Evolutionary conservation across 1,140 invertebrate genomes (phyloP).

Genomic region (Anoplophora glabripennis): DNA sequence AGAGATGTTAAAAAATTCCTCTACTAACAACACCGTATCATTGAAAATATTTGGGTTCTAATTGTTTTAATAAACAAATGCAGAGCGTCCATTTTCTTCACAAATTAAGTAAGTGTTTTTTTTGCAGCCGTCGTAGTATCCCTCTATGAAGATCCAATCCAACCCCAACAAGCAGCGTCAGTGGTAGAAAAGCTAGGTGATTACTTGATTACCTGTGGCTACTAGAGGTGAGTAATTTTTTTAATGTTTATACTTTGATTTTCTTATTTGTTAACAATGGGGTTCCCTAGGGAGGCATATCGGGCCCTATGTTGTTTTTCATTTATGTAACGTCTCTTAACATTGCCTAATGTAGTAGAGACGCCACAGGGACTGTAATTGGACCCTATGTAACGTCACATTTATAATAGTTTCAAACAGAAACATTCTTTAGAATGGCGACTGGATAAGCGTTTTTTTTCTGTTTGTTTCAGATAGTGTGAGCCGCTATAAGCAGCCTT

Average conservation of each 20-base stretch:
- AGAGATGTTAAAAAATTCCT: too few relatives aligned
- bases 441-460: slow-evolving; percentile 9
- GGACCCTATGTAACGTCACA: too few relatives aligned
- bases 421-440: not conserved
- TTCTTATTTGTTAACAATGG: not conserved
- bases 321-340: not conserved
- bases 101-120: not conserved
- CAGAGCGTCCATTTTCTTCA: not conserved
- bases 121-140: slow-evolving; percentile 83
- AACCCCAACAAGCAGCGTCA: slow-evolving; percentile 90
- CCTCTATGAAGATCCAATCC: slow-evolving; percentile 90
- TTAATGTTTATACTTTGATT: not conserved
- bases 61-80: too few relatives aligned
- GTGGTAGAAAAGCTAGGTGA: slow-evolving; percentile 94
- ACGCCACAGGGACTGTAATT: too few relatives aligned
- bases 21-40: too few relatives aligned
- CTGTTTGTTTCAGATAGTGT: slow-evolving; percentile 44
- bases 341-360: too few relatives aligned
- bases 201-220: slow-evolving; percentile 91
- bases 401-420: too few relatives aligned
- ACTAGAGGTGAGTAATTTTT: slow-evolving; percentile 62
- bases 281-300: too few relatives aligned
- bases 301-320: too few relatives aligned
- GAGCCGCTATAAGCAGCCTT: slow-evolving; percentile 42
- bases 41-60: too few relatives aligned